Evolutionary conservation across 2,888 invertebrate species (phyloP), one percentile per base, ranked within the genome.

Genomic region (Neoascia interrupta): DNA sequence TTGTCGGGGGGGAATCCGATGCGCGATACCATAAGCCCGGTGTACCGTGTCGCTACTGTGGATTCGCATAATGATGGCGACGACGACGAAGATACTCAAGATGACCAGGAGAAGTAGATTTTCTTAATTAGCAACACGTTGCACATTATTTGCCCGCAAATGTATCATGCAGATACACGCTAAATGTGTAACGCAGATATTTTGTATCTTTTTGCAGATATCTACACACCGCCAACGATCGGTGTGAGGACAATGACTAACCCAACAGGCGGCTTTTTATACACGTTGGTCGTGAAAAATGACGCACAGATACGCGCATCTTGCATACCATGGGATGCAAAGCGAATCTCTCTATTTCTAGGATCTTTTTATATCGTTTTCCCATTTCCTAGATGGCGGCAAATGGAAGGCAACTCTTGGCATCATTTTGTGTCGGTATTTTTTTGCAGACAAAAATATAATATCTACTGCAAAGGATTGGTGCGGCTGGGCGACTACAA

Each of bases 111-210:
- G 56, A 61, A 68, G 73, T 61, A 56, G 60, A 79, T 73, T 79
- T 68, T 54, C 79, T 72, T 79, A 79, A 79, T 79, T 79, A 73
- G 66, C 72, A 68, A 73, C 79, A 79, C 79, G 73, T 73, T 73
- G 60, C 66, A 11, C 49, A 61, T 73, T 43, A 45, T 61, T 60
- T 66, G 53, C 23, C 41, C 34, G 41, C 70, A 58, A 79, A 66
- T 64, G 45, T 51, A 56, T 66, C 56, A 45, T 37, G 36, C 56
- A 39, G 45, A 51, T 26, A 63, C 28, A n/a, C 4, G 21, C 19
- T 3, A 36, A 60, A 53, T 72, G 53, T 47, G 26, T 36, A 26
- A 28, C 37, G 18, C 60, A 39, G 54, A 19, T 43, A 34, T 21
- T 70, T 36, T 39, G 28, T 53, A 58, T 61, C 53, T 60, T n/a